Percentiles rank a stretch among this genome's conserved stretches.
These are phyloP conservation scores for Grapholita molesta DNA, from an alignment of 1,140 invertebrate genomes.

Conservation along the genomic window DNA sequence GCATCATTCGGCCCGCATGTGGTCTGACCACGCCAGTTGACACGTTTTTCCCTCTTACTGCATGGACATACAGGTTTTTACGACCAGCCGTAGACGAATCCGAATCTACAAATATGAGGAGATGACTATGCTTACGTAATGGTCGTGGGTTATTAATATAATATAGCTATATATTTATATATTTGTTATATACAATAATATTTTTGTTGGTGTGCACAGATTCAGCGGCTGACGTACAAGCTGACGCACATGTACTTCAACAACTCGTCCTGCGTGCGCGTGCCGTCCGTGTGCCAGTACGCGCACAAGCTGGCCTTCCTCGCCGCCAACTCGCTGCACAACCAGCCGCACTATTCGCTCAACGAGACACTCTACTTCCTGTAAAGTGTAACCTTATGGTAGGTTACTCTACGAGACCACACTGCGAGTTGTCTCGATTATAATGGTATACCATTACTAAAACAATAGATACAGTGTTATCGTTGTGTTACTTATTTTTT, in stretches of 20 bases:
- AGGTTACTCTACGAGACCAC: too few relatives aligned
- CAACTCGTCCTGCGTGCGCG: conserved; percentile 91
- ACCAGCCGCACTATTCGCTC: conserved; percentile 79
- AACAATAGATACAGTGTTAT: background rate
- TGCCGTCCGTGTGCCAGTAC: conserved; percentile 95
- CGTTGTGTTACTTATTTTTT: background rate
- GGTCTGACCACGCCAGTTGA: too few relatives aligned
- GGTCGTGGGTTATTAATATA: too few relatives aligned
- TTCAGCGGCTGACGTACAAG: conserved; percentile 93
- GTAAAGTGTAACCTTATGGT: conserved; percentile 52
- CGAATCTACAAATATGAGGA: too few relatives aligned
- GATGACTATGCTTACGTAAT: too few relatives aligned
- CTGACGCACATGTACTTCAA: conserved; percentile 97
- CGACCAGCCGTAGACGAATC: too few relatives aligned
- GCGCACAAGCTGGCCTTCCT: conserved; percentile 92
- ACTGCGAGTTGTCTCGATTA: too few relatives aligned
- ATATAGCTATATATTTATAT: too few relatives aligned
- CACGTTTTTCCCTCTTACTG: too few relatives aligned
- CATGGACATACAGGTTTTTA: too few relatives aligned
- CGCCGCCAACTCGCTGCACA: conserved; percentile 85
- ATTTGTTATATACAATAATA: too few relatives aligned
- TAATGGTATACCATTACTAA: background rate
- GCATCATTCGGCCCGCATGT: too few relatives aligned
- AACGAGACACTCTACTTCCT: conserved; percentile 84
- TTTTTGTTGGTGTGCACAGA: conserved; percentile 70